phyloP scores from a whole-genome alignment of 2,113 vertebrate genomes.

The Bothrops jararaca region DNA sequence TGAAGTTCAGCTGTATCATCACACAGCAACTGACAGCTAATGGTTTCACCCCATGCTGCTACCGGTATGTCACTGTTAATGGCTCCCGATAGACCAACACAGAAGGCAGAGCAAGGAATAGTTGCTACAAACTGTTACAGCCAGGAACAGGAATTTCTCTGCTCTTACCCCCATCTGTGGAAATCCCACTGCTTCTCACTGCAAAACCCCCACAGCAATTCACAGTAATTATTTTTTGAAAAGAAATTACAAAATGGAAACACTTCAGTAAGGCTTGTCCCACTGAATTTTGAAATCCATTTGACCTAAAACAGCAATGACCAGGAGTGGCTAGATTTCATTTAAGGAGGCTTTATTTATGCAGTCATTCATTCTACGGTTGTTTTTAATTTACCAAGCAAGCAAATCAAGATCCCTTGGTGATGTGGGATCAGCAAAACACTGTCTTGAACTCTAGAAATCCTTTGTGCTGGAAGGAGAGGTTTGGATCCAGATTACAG shows the following conservation, averaged over 20 bases:
- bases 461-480: rapidly evolving
- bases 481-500: background rate
- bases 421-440: background rate
- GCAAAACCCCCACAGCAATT: background rate
- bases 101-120: background rate
- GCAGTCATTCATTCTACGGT: background rate
- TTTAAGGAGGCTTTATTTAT: background rate
- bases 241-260: background rate
- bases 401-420: background rate
- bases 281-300: background rate
- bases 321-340: background rate
- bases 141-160: background rate
- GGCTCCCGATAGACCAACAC: background rate
- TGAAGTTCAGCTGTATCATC: background rate
- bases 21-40: background rate
- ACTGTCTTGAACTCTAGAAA: background rate
- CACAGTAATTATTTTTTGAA: background rate
- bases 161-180: background rate
- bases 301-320: background rate
- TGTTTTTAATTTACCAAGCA: background rate
- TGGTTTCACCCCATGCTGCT: background rate
- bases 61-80: background rate
- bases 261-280: background rate
- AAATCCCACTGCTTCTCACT: background rate
- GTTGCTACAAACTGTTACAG: background rate